phyloP scores from a whole-genome alignment of 2,113 vertebrate genomes.

The Rhizomys pruinosus region DNA sequence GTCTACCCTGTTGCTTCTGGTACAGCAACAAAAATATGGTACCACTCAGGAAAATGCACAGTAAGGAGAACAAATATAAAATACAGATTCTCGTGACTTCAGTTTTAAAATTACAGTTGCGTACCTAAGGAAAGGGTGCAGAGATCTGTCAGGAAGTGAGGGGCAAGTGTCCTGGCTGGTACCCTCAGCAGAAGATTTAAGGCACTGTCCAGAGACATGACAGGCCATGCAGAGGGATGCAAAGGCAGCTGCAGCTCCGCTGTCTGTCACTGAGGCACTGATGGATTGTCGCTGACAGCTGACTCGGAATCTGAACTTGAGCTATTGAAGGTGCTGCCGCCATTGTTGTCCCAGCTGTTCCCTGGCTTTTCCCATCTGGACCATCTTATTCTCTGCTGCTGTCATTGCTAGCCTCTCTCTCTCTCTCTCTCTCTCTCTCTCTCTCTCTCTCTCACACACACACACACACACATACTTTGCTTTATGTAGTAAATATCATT shows the following conservation, averaged over 20 bases:
- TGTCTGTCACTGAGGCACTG: not conserved
- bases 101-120: not conserved
- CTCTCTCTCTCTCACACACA: not conserved
- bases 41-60: not conserved
- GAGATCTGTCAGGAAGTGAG: not conserved
- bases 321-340: not conserved
- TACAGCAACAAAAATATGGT: not conserved
- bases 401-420: not conserved
- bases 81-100: not conserved
- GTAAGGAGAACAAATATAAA: not conserved
- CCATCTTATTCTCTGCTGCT: not conserved
- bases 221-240: not conserved
- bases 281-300: not conserved
- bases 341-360: not conserved
- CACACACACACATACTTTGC: not conserved
- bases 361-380: not conserved
- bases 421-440: not conserved
- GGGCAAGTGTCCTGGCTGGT: not conserved
- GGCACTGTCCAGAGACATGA: not conserved
- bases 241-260: not conserved
- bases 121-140: not conserved
- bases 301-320: conserved; percentile 1
- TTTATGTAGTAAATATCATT: not conserved
- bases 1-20: not conserved
- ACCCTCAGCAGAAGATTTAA: not conserved